Conservation (phyloP, 35 echinoderm and acorn worm genomes). For the Apostichopus japonicus region DNA sequence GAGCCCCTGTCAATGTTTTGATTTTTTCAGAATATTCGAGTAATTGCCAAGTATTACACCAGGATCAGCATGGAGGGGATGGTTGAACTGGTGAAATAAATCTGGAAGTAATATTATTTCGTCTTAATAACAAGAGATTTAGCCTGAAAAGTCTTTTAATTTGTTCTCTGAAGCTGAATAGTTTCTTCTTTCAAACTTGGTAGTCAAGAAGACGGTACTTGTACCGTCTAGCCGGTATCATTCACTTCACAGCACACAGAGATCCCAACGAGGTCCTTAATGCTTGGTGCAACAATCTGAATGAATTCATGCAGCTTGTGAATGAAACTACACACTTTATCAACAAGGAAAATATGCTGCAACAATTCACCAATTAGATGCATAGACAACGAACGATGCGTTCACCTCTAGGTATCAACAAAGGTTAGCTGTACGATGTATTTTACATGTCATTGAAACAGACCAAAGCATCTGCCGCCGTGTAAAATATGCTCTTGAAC, state of each 20-base stretch:
- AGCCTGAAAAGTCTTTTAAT: too few relatives aligned
- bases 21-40: constrained; percentile 85
- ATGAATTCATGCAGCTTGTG: constrained; percentile 96
- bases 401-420: too few relatives aligned
- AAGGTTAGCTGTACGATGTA: neutral
- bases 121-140: too few relatives aligned
- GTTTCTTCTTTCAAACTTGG: constrained; percentile 89
- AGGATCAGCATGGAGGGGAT: constrained; percentile 83
- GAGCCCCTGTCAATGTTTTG: too few relatives aligned
- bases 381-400: neutral
- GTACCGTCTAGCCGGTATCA: constrained; percentile 87
- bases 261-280: too few relatives aligned
- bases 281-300: constrained; percentile 94
- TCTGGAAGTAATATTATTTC: too few relatives aligned
- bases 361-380: constrained; percentile 70
- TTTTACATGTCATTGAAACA: neutral
- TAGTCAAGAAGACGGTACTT: constrained; percentile 92
- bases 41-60: constrained; percentile 98
- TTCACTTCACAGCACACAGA: constrained; percentile 84
- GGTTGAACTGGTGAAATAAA: constrained; percentile 57
- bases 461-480: neutral
- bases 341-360: constrained; percentile 98
- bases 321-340: constrained; percentile 96
- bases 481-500: constrained; percentile 15
- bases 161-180: constrained; percentile 76